These are phyloP conservation scores for Dugesia japonica DNA, from an alignment of 2,888 invertebrate genomes.

Conservation along the genomic window DNA sequence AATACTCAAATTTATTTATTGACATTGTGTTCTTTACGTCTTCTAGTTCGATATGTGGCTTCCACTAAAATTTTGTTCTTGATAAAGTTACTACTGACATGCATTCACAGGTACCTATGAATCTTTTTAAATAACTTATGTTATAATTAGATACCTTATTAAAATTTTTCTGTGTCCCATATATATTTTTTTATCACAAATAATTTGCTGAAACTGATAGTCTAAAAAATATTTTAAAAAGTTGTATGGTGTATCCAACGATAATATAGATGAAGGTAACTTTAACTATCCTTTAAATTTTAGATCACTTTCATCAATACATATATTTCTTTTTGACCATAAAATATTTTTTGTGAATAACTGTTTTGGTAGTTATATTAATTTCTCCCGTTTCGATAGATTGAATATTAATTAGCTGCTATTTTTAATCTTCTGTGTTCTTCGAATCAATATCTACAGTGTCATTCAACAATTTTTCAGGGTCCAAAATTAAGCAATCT, in stretches of 20 bases:
- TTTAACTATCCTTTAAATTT: background rate
- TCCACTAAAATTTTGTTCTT: background rate
- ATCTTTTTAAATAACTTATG: too few species aligned
- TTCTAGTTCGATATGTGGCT: background rate
- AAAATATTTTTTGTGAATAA: background rate
- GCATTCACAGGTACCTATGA: too few species aligned
- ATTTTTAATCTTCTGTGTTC: too few species aligned
- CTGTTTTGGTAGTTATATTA: background rate
- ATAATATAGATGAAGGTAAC: background rate
- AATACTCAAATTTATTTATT: too few species aligned
- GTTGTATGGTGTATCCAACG: background rate
- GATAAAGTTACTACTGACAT: too few species aligned
- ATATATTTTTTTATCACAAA: background rate
- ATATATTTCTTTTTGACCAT: background rate
- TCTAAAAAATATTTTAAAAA: background rate
- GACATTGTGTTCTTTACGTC: background rate
- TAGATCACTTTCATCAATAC: background rate
- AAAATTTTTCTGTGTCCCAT: background rate
- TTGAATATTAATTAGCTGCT: too few species aligned
- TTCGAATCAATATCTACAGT: too few species aligned
- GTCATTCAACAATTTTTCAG: too few species aligned
- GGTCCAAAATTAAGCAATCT: too few species aligned
- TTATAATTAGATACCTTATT: too few species aligned
- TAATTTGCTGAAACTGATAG: background rate
- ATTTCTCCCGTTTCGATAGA: background rate